phyloP scores from a whole-genome alignment of 1,140 invertebrate species.

The Lasaia peninsularis region DNA sequence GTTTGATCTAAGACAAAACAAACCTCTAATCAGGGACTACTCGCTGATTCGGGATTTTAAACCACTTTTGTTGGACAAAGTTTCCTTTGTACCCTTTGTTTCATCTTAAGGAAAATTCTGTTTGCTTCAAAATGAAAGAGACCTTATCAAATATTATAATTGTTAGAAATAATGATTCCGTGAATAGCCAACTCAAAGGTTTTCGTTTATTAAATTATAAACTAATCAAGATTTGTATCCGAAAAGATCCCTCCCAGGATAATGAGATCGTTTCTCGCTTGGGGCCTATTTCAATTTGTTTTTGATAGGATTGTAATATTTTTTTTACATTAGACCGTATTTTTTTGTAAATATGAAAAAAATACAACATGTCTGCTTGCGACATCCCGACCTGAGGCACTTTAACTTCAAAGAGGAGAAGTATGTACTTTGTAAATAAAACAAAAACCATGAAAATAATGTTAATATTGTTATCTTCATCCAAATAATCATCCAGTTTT shows the following conservation, averaged over 20 bases:
- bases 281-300: neutral
- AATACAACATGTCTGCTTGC: too few relatives aligned
- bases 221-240: slow-evolving; percentile 8
- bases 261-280: slow-evolving; percentile 9
- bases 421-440: too few relatives aligned
- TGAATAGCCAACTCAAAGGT: slow-evolving; percentile 9
- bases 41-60: slow-evolving; percentile 53
- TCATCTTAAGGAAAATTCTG: slow-evolving; percentile 15
- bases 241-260: neutral
- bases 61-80: slow-evolving; percentile 28
- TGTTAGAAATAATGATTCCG: neutral
- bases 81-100: slow-evolving; percentile 22
- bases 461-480: too few relatives aligned
- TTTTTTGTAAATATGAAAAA: too few relatives aligned
- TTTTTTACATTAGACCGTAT: neutral
- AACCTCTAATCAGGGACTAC: slow-evolving; percentile 59
- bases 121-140: slow-evolving; percentile 14
- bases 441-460: too few relatives aligned
- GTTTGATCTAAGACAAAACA: slow-evolving; percentile 68
- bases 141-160: slow-evolving; percentile 12
- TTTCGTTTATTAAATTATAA: slow-evolving; percentile 10
- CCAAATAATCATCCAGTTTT: too few relatives aligned
- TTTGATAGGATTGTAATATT: neutral
- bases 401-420: too few relatives aligned
- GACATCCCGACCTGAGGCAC: too few relatives aligned